These are phyloP conservation scores for Kuschelorhynchus macadamiae DNA, from an alignment of 2,888 invertebrate species.

Conservation along the genomic window DNA sequence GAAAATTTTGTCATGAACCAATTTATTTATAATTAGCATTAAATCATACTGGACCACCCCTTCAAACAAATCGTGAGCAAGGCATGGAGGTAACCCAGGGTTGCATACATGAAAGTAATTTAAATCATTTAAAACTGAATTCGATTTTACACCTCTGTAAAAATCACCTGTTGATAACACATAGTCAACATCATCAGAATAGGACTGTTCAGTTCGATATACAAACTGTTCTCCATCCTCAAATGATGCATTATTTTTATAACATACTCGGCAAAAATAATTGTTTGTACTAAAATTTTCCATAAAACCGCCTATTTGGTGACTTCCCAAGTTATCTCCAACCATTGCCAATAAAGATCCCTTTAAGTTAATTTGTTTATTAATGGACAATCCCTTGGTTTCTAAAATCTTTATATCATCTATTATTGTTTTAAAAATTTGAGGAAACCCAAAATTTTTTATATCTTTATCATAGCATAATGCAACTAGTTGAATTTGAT, in stretches of 20 bases:
- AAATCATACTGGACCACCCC: conserved; percentile 31
- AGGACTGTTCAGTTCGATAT: background rate
- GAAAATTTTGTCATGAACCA: background rate
- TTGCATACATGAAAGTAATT: conserved; percentile 52
- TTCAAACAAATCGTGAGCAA: conserved; percentile 53
- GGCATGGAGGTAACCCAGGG: conserved; percentile 52
- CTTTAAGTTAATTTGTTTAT: conserved; percentile 28
- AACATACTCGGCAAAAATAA: conserved; percentile 55
- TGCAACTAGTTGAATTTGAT: conserved; percentile 57
- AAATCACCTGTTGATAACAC: background rate
- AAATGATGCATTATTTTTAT: conserved; percentile 1
- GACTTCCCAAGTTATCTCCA: conserved; percentile 21
- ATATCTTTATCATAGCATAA: conserved; percentile 55
- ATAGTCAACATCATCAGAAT: background rate
- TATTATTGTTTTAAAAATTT: conserved; percentile 52
- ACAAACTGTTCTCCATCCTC: too few species aligned
- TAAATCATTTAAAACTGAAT: conserved; percentile 52
- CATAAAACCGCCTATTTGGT: conserved; percentile 55
- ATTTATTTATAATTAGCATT: conserved; percentile 14
- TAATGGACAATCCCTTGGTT: conserved; percentile 49
- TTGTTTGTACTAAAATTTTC: conserved; percentile 55
- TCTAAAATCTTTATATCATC: conserved; percentile 55
- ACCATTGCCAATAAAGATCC: conserved; percentile 53
- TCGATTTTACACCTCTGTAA: conserved; percentile 44
- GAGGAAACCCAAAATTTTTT: conserved; percentile 54